phyloP scores from a whole-genome alignment of 2,797 vertebrate genomes.

The Geotrypetes seraphini region DNA sequence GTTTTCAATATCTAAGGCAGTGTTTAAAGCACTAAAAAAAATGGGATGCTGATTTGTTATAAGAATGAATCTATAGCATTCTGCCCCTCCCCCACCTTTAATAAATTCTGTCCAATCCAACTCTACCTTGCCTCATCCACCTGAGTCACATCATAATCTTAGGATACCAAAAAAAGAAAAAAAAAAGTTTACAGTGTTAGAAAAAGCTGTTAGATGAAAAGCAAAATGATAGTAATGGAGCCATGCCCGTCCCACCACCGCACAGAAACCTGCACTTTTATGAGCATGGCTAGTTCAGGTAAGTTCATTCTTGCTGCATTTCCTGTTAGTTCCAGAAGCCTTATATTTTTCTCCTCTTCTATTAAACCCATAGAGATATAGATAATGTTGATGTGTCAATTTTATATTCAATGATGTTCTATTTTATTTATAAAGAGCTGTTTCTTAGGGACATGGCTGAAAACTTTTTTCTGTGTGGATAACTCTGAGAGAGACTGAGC shows the following conservation, averaged over 20 bases:
- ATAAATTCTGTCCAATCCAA: too few species aligned
- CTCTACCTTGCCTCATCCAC: too few species aligned
- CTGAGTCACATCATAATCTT: too few species aligned
- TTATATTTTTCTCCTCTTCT: conserved; percentile 39
- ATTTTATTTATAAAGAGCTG: conserved; percentile 43
- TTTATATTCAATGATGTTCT: conserved; percentile 39
- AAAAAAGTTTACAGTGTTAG: conserved; percentile 48
- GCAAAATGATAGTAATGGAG: conserved; percentile 32
- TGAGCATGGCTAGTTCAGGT: conserved; percentile 32
- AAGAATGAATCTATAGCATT: too few species aligned
- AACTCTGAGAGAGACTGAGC: neutral
- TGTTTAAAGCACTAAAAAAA: too few species aligned
- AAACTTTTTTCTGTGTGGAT: conserved; percentile 1
- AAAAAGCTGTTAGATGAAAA: conserved; percentile 27
- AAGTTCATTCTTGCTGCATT: conserved; percentile 35
- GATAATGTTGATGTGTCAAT: conserved; percentile 31
- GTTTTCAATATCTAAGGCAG: too few species aligned
- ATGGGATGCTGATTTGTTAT: too few species aligned
- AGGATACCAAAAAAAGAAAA: conserved; percentile 14
- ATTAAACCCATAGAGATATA: conserved; percentile 40
- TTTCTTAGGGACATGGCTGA: conserved; percentile 31
- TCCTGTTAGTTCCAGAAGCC: conserved; percentile 52
- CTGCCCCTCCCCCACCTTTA: too few species aligned
- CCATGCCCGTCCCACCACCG: conserved; percentile 18
- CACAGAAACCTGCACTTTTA: conserved; percentile 23